Conservation (phyloP, 1,140 invertebrate species). For the Pomacea maculata region DNA sequence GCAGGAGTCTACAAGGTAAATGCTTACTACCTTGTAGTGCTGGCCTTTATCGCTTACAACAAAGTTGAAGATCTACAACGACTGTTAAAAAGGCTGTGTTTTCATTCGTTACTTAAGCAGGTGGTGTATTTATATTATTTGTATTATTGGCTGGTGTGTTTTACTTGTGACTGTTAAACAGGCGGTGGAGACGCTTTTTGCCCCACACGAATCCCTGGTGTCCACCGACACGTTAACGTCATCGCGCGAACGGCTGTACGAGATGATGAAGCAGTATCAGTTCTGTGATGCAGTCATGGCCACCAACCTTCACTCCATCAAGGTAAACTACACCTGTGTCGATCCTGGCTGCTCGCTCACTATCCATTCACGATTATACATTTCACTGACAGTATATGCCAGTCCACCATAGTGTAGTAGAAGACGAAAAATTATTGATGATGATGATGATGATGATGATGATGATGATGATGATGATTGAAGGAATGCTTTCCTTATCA, state of each 20-base stretch:
- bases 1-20: background rate
- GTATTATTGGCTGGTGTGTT: background rate
- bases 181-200: constrained; percentile 5
- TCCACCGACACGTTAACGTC: constrained; percentile 10
- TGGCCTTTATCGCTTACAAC: no score
- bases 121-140: background rate
- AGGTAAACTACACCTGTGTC: background rate
- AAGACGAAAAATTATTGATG: no score
- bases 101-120: background rate
- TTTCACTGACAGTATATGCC: no score
- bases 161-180: background rate
- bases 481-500: no score
- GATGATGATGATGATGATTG: no score
- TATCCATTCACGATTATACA: no score
- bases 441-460: no score
- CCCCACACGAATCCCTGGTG: constrained; percentile 3
- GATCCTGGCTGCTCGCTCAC: background rate
- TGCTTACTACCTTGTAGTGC: no score
- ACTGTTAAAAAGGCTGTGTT: background rate
- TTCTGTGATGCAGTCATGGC: constrained; percentile 34
- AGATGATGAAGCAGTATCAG: constrained; percentile 34
- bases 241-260: constrained; percentile 27
- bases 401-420: no score
- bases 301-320: constrained; percentile 22
- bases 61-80: no score